Percentiles rank a stretch among this genome's conserved stretches.
phyloP scores from a whole-genome alignment of 2,888 invertebrate genomes.

The Meiosimyza platycephala region DNA sequence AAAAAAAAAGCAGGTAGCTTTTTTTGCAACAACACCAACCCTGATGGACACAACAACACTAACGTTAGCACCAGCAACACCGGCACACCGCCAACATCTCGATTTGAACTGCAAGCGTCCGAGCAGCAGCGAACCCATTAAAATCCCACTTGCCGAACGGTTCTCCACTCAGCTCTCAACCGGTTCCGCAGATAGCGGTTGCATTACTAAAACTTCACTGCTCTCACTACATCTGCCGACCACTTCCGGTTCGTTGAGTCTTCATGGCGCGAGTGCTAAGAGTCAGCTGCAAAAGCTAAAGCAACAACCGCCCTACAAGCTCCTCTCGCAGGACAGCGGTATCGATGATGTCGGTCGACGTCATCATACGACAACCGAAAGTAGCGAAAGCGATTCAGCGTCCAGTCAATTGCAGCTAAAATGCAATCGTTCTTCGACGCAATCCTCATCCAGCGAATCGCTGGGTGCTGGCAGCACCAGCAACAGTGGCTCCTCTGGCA shows the following conservation, averaged over 20 bases:
- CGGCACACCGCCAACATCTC: constrained; percentile 20
- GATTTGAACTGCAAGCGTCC: constrained; percentile 24
- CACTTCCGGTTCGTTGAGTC: constrained; percentile 59
- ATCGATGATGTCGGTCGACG: constrained; percentile 59
- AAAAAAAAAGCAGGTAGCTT: constrained; percentile 12
- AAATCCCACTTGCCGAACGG: constrained; percentile 60
- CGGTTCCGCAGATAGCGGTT: constrained; percentile 64
- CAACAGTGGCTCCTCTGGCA: constrained; percentile 23
- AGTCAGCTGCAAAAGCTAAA: constrained; percentile 52
- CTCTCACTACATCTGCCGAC: constrained; percentile 56
- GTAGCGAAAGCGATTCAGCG: constrained; percentile 22
- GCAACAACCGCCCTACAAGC: constrained; percentile 43
- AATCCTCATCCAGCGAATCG: constrained; percentile 57
- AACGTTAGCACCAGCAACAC: constrained; percentile 39
- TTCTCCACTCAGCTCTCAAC: constrained; percentile 63
- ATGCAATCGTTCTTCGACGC: constrained; percentile 40
- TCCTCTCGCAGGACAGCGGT: constrained; percentile 66
- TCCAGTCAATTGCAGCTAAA: constrained; percentile 45
- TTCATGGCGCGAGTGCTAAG: constrained; percentile 53
- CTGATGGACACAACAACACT: constrained; percentile 59
- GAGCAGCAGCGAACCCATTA: constrained; percentile 58
- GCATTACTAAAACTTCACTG: constrained; percentile 50
- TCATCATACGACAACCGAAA: background rate
- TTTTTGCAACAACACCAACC: constrained; percentile 44
- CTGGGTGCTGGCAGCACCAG: constrained; percentile 48